phyloP scores from a whole-genome alignment of 2,113 vertebrate genomes.

The Bufo gargarizans region DNA sequence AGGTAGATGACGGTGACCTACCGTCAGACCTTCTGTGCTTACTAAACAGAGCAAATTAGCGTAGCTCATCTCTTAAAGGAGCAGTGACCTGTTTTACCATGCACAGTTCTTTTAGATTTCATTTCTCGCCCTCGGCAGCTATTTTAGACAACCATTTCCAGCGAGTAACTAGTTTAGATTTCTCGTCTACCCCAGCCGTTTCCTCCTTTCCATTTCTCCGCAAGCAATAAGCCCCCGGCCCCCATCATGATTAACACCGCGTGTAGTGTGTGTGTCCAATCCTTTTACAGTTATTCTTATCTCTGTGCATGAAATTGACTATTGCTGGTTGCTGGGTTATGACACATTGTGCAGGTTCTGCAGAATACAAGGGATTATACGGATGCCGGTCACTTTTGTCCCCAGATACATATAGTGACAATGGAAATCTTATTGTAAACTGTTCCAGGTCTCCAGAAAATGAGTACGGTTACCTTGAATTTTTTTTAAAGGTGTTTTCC shows the following conservation, averaged over 20 bases:
- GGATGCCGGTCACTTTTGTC: neutral
- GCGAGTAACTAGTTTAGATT: neutral
- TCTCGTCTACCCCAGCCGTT: neutral
- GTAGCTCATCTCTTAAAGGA: no score
- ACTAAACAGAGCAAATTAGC: no score
- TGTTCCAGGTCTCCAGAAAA: no score
- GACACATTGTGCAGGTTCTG: neutral
- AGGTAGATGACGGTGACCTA: no score
- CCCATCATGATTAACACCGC: neutral
- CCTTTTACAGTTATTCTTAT: neutral
- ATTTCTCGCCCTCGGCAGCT: neutral
- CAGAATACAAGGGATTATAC: conserved; percentile 1
- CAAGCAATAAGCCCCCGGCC: neutral
- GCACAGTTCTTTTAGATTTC: neutral
- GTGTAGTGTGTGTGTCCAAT: neutral
- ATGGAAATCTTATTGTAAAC: neutral
- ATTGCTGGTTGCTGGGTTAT: conserved; percentile 32
- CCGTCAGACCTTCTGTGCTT: no score
- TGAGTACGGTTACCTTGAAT: neutral
- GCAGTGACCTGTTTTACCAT: no score
- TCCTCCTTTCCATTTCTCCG: neutral
- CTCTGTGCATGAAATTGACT: conserved; percentile 6
- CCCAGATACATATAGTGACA: neutral
- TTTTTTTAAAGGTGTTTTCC: no score
- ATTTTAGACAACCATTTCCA: neutral